Conservation (phyloP, 23 tunicate genomes). For the Trididemnum nubilum region DNA sequence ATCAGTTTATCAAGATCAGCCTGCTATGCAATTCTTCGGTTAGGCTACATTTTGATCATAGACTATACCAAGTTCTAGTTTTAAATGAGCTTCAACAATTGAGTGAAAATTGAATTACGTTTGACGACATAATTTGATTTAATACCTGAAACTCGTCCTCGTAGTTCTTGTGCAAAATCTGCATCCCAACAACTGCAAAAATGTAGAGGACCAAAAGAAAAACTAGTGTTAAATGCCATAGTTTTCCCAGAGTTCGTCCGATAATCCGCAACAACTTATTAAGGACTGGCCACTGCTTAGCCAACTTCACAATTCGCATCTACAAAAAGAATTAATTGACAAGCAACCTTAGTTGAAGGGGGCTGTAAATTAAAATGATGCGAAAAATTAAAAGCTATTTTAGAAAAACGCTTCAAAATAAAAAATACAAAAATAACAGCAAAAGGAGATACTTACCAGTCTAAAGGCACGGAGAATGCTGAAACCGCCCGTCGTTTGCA, state of each 20-base stretch:
- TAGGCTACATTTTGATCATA: too few relatives aligned
- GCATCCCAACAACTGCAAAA: conserved; percentile 99
- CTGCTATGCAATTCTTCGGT: too few relatives aligned
- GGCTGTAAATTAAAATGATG: too few relatives aligned
- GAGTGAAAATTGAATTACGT: too few relatives aligned
- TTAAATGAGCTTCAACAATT: too few relatives aligned
- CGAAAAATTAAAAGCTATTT: too few relatives aligned
- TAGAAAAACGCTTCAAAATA: too few relatives aligned
- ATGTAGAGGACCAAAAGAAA: conserved; percentile 93
- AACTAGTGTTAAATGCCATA: conserved; percentile 92
- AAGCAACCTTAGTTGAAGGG: too few relatives aligned
- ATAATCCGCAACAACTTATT: conserved; percentile 92
- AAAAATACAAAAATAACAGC: too few relatives aligned
- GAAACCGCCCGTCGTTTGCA: conserved; percentile 58
- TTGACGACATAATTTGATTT: too few relatives aligned
- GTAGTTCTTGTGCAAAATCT: conserved; percentile 71
- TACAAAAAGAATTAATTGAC: conserved; percentile 11
- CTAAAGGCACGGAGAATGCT: conserved; percentile 78
- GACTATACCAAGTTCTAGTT: too few relatives aligned
- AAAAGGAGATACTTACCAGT: conserved; percentile 91
- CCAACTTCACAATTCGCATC: conserved; percentile 96
- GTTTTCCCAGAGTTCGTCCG: conserved; percentile 77
- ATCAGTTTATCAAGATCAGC: too few relatives aligned
- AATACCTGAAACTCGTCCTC: conserved; percentile 9
- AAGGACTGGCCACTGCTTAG: conserved; percentile 94